Base-by-base conservation (phyloP, 2,113 vertebrate species). In the Plectropomus leopardus region DNA sequence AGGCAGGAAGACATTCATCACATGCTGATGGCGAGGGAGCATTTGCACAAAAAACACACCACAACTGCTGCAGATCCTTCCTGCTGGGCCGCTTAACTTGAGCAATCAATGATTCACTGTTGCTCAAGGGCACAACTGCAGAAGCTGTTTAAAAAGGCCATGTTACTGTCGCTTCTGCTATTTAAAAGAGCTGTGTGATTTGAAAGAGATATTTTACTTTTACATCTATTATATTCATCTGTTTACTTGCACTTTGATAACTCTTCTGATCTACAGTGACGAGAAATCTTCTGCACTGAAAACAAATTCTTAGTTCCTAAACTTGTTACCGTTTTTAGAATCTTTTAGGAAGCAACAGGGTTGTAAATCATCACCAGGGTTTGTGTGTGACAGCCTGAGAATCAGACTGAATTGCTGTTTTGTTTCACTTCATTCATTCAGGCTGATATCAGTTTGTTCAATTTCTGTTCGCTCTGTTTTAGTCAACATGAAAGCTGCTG, bases 121-220 rank as follows among this genome's bases (percentile, higher is more conserved):
- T 81, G 59, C 55, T 84, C 42, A 78, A 84, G 44, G 40, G 32
- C 24, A 72, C 57, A 10, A 42, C 48, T 55, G 40, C 53, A 77
- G 65, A 65, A 72, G 70, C 21, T 8, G 2, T 6, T 42, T 7
- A 30, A 23, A 44, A 30, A 40, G 55, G n/a, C 16, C 11, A 47
- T 24, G 47, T 55, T 48, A 40, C 15, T 55, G 48, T 70, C 55
- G 57, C 23, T 67, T 73, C 28, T 44, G 45, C 36, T 63, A 36
- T 48, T 61, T 55, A 1, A 57, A 34, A 30, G 17, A 1, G 3
- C 7, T 21, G 30, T 21, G 70, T 42, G 16, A 9, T 45, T 30
- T 44, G 16, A 30, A 23, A n/a, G 7, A 34, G 15, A 24, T 50
- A 26, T 24, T 60, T 23, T n/a, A 16, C 7, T 23, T 24, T 44